phyloP scores from a whole-genome alignment of 2,113 vertebrate species.

The Zingel zingel region DNA sequence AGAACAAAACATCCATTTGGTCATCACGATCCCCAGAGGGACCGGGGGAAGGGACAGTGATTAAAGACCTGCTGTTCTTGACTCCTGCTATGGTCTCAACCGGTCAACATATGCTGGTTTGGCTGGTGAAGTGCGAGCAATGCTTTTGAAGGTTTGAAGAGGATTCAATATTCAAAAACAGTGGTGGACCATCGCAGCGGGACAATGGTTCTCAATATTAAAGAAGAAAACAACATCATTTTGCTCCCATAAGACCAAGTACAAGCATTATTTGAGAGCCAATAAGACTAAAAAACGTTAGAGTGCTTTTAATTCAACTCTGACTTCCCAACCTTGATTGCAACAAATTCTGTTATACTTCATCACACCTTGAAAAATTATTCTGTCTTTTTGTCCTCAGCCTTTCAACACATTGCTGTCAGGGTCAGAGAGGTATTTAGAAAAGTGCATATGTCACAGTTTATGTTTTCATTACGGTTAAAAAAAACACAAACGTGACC shows the following conservation, averaged over 20 bases:
- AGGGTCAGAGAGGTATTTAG: background rate
- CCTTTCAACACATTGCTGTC: background rate
- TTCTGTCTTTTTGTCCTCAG: background rate
- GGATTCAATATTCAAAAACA: background rate
- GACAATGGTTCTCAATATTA: background rate
- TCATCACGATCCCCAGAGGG: conserved; percentile 37
- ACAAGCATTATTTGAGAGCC: background rate
- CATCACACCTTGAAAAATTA: background rate
- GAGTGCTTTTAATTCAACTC: background rate
- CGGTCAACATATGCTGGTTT: conserved; percentile 8
- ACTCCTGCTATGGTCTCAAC: background rate
- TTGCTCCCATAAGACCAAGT: background rate
- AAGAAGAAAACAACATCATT: background rate
- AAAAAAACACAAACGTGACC: conserved; percentile 31
- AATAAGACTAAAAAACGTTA: background rate
- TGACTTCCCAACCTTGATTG: background rate
- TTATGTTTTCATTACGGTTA: conserved; percentile 13
- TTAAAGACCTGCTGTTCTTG: conserved; percentile 30
- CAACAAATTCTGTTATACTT: background rate
- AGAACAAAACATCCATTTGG: conserved; percentile 63
- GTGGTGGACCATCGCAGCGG: background rate
- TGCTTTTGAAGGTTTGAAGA: background rate
- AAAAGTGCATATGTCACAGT: background rate
- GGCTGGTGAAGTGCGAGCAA: conserved; percentile 15
- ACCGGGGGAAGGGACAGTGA: conserved; percentile 27